Conservation (phyloP, 2,797 vertebrate species). For the Gila robusta region DNA sequence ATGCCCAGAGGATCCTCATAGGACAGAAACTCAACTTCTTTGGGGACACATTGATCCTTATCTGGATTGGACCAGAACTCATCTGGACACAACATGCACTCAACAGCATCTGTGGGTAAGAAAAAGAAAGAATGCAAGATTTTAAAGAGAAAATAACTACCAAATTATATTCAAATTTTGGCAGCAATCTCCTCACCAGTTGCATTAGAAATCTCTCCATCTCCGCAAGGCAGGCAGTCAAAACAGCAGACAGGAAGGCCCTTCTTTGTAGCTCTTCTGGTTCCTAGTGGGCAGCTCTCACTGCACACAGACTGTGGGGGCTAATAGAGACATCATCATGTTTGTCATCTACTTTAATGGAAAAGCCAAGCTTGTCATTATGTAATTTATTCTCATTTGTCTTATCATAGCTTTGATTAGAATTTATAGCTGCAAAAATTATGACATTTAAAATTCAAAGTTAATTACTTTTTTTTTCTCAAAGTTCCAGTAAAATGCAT, state of each 20-base stretch:
- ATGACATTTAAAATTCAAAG: neutral
- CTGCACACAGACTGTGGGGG: conserved; percentile 58
- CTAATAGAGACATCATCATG: conserved; percentile 35
- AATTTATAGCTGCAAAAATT: neutral
- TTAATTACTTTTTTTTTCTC: conserved; percentile 11
- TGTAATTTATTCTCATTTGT: neutral
- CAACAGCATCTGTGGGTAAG: conserved; percentile 65
- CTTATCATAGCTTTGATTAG: neutral
- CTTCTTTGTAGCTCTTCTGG: conserved; percentile 50
- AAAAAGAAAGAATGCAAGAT: neutral
- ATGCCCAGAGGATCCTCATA: conserved; percentile 57
- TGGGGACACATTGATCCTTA: conserved; percentile 70
- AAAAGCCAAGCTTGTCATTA: neutral
- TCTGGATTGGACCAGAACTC: conserved; percentile 77
- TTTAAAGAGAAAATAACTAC: neutral
- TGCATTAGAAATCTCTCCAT: conserved; percentile 46
- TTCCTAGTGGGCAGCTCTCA: conserved; percentile 36
- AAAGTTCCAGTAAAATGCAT: conserved; percentile 76
- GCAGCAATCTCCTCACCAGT: conserved; percentile 48
- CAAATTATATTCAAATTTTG: neutral
- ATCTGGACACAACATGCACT: conserved; percentile 65
- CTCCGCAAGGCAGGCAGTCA: conserved; percentile 63
- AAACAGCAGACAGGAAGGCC: conserved; percentile 68
- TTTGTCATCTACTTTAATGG: neutral
- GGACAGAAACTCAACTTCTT: conserved; percentile 68